Percentiles rank a stretch among this genome's conserved stretches.
Evolutionary conservation across 2,888 invertebrate species (phyloP).

Genomic region (Zygogramma bicolorata): DNA sequence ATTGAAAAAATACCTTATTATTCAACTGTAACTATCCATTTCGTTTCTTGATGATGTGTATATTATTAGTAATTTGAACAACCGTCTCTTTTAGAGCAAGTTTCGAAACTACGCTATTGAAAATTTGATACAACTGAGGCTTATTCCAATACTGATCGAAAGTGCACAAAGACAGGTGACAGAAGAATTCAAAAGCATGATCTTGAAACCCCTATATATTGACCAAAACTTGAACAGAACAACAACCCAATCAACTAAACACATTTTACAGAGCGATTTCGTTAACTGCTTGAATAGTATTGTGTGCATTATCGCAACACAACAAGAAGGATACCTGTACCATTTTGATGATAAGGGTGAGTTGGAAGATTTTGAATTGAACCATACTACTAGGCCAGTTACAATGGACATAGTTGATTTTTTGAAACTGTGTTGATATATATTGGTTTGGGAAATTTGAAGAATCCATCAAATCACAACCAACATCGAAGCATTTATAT

Average conservation of each 20-base stretch:
- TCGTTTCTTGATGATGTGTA: background rate
- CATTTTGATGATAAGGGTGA: constrained; percentile 71
- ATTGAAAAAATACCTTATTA: no score
- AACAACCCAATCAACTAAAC: constrained; percentile 35
- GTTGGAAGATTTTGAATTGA: background rate
- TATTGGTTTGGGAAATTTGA: no score
- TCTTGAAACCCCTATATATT: constrained; percentile 68
- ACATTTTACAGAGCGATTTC: constrained; percentile 68
- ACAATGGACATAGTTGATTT: no score
- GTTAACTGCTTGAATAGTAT: constrained; percentile 72
- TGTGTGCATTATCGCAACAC: constrained; percentile 74
- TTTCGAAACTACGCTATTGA: constrained; percentile 63
- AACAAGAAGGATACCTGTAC: constrained; percentile 80
- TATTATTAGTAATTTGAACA: background rate
- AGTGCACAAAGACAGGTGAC: constrained; percentile 63
- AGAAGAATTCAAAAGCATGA: constrained; percentile 70
- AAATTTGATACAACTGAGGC: constrained; percentile 67
- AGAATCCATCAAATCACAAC: no score
- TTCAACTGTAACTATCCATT: background rate
- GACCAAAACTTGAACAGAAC: constrained; percentile 57
- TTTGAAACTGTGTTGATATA: no score
- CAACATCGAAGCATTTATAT: no score
- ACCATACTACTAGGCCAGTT: no score
- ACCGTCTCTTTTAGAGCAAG: constrained; percentile 51
- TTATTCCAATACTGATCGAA: constrained; percentile 64